Percentiles rank a stretch among this genome's conserved stretches.
Evolutionary conservation across 2,888 invertebrate species (phyloP).

Genomic region (Sphaeridia pumilis): DNA sequence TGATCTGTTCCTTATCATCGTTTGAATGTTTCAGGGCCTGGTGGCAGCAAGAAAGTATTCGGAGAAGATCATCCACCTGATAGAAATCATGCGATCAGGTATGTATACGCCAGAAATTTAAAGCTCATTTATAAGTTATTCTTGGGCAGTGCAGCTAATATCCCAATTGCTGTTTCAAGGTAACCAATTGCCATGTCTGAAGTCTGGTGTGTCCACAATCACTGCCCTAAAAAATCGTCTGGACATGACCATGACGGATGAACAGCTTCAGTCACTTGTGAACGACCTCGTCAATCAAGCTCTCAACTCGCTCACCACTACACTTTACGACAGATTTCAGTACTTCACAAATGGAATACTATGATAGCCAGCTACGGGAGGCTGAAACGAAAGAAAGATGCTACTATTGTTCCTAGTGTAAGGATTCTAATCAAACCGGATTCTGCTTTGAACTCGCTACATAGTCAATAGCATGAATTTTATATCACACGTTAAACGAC

Average conservation of each 20-base stretch:
- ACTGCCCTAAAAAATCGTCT: constrained; percentile 86
- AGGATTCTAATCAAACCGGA: too few relatives aligned
- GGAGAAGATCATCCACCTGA: constrained; percentile 89
- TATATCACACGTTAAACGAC: too few relatives aligned
- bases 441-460: too few relatives aligned
- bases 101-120: constrained; percentile 23
- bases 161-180: too few relatives aligned
- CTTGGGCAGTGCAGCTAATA: too few relatives aligned
- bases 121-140: too few relatives aligned
- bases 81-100: constrained; percentile 98
- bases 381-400: not conserved
- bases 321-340: constrained; percentile 97
- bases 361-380: too few relatives aligned
- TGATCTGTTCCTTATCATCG: constrained; percentile 3
- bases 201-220: constrained; percentile 81
- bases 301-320: constrained; percentile 89
- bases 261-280: constrained; percentile 81
- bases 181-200: constrained; percentile 91
- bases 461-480: too few relatives aligned
- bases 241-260: constrained; percentile 86
- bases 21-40: constrained; percentile 57
- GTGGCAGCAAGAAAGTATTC: constrained; percentile 95
- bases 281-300: constrained; percentile 90
- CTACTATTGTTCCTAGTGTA: not conserved
- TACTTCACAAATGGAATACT: constrained; percentile 96